Evolutionary conservation across 1,140 invertebrate genomes (phyloP).

Genomic region (Lepidurus arcticus): DNA sequence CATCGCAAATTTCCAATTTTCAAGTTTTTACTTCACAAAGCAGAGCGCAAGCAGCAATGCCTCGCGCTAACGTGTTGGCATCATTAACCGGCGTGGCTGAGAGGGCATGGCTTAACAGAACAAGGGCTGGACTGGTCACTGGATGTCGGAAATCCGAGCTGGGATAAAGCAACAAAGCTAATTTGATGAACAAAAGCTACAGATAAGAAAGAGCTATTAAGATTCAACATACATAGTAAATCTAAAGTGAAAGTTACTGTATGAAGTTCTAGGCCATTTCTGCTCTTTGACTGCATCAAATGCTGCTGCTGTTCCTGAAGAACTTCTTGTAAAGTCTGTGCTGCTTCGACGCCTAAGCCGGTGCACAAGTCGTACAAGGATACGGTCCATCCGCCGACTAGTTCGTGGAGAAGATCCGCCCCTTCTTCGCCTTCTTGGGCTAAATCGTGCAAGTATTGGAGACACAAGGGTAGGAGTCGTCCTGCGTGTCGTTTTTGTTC

Average conservation of each 20-base stretch:
- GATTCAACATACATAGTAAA: neutral
- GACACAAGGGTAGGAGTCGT: slow-evolving; percentile 61
- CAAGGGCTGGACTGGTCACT: slow-evolving; percentile 71
- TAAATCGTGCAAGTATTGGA: slow-evolving; percentile 67
- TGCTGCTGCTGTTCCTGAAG: neutral
- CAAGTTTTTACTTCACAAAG: slow-evolving; percentile 59
- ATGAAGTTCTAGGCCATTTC: neutral
- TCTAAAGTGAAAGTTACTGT: neutral
- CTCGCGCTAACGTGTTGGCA: slow-evolving; percentile 59
- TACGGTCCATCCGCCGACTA: neutral
- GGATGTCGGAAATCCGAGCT: slow-evolving; percentile 83
- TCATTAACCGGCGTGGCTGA: slow-evolving; percentile 45
- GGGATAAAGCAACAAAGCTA: slow-evolving; percentile 69
- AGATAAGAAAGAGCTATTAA: slow-evolving; percentile 41
- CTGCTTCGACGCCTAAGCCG: neutral
- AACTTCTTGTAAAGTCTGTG: neutral
- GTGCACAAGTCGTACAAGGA: slow-evolving; percentile 8
- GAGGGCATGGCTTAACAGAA: slow-evolving; percentile 71
- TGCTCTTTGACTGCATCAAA: neutral
- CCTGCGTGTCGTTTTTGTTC: slow-evolving; percentile 70
- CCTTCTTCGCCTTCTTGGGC: slow-evolving; percentile 43
- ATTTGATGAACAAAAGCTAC: slow-evolving; percentile 70
- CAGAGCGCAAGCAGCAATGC: slow-evolving; percentile 68
- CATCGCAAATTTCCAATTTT: neutral
- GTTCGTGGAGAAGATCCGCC: slow-evolving; percentile 16